phyloP scores from a whole-genome alignment of 2,888 invertebrate genomes.

The Drosophila macrospina region DNA sequence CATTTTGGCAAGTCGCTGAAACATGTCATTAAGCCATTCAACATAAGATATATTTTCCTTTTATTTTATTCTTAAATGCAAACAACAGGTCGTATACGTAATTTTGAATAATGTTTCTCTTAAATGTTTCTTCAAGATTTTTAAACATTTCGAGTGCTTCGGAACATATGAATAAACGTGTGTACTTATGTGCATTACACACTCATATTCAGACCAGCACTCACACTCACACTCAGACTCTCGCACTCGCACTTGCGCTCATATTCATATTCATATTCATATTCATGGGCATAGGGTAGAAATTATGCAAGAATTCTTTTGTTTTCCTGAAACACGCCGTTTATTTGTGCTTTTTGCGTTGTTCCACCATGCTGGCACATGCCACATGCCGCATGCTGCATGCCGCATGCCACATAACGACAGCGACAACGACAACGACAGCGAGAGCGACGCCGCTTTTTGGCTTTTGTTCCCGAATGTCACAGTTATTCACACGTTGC shows the following conservation, averaged over 20 bases:
- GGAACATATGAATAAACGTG: background rate
- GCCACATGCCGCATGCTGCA: conserved; percentile 2
- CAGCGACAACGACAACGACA: conserved; percentile 7
- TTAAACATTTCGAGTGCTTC: background rate
- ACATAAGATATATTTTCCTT: background rate
- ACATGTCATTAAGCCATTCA: no score
- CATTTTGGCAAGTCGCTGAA: no score
- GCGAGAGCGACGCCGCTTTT: conserved; percentile 6
- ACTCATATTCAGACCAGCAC: background rate
- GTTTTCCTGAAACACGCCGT: conserved; percentile 51
- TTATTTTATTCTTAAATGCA: no score
- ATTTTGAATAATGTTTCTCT: background rate
- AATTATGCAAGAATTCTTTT: conserved; percentile 57
- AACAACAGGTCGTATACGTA: conserved; percentile 1
- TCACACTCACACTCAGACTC: conserved; percentile 1
- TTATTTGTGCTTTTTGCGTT: conserved; percentile 52
- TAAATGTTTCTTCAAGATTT: background rate
- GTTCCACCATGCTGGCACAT: conserved; percentile 30
- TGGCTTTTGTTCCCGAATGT: conserved; percentile 36
- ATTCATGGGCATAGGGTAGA: conserved; percentile 30
- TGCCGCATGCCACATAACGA: conserved; percentile 10
- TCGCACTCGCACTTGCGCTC: conserved; percentile 5
- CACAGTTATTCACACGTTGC: conserved; percentile 36
- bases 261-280: background rate
- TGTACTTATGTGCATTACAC: background rate